Conservation (phyloP, 2,888 invertebrate genomes). For the Lasioglossum oenotherae region DNA sequence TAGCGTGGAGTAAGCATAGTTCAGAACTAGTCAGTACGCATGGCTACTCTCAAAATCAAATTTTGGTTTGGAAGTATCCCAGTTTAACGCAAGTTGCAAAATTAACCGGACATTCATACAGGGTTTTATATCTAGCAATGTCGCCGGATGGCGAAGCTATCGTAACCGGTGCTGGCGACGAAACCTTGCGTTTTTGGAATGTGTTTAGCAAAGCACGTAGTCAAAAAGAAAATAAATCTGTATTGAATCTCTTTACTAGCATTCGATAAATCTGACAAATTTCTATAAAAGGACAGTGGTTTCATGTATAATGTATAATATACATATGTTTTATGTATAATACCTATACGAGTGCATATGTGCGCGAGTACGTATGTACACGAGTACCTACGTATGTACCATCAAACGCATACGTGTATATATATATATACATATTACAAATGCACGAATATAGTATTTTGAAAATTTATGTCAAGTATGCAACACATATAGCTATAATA, state of each 20-base stretch:
- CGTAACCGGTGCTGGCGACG: constrained; percentile 99
- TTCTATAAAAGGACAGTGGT: constrained; percentile 29
- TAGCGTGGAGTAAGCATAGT: constrained; percentile 99
- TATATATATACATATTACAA: constrained; percentile 8
- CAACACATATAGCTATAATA: constrained; percentile 55
- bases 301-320: constrained; percentile 65
- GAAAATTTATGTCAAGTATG: constrained; percentile 59
- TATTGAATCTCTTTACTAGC: constrained; percentile 95
- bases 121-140: constrained; percentile 97
- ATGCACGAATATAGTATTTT: constrained; percentile 60
- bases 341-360: background rate
- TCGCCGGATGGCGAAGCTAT: constrained; percentile 99
- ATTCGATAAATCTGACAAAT: constrained; percentile 88
- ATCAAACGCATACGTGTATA: background rate
- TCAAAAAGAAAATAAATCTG: constrained; percentile 96
- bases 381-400: constrained; percentile 29
- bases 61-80: constrained; percentile 99
- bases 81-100: constrained; percentile 98
- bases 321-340: constrained; percentile 22
- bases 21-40: constrained; percentile 99
- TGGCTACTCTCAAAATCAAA: constrained; percentile 99
- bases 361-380: constrained; percentile 33
- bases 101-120: constrained; percentile 97
- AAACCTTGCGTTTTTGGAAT: constrained; percentile 99
- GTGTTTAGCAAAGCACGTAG: constrained; percentile 99